A percentile compares a stretch with the other conserved stretches of the same genome.
These are phyloP conservation scores for Protonibea diacanthus DNA, from an alignment of 2,797 vertebrate genomes.

Conservation along the genomic window DNA sequence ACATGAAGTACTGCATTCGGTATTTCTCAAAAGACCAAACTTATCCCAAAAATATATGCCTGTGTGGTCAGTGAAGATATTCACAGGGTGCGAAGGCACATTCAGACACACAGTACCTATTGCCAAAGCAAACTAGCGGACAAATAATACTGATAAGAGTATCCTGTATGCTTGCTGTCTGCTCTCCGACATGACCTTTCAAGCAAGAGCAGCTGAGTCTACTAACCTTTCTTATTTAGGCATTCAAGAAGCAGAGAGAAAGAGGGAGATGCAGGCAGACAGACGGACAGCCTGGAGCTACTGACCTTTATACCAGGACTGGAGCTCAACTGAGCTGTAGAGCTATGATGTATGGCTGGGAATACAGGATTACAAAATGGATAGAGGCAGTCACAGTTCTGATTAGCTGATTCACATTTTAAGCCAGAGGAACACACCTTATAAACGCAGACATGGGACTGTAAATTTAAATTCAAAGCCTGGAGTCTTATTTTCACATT, in stretches of 20 bases:
- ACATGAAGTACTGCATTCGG: conserved; percentile 1
- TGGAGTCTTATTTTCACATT: neutral
- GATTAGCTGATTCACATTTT: conserved; percentile 65
- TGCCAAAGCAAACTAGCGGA: conserved; percentile 63
- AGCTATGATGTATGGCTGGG: conserved; percentile 69
- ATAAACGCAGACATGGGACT: conserved; percentile 48
- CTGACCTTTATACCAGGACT: conserved; percentile 79
- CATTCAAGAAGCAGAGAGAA: conserved; percentile 75
- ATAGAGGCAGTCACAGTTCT: conserved; percentile 50
- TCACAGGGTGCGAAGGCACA: conserved; percentile 7
- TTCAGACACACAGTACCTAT: conserved; percentile 42
- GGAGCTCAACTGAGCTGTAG: conserved; percentile 74
- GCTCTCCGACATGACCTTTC: conserved; percentile 75
- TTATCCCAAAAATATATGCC: conserved; percentile 1
- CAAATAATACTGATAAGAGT: conserved; percentile 68
- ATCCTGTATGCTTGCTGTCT: conserved; percentile 64
- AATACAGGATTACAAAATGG: conserved; percentile 66
- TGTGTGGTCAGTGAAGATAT: conserved; percentile 23
- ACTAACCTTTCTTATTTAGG: conserved; percentile 81
- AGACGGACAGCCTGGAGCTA: conserved; percentile 78
- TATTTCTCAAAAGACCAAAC: conserved; percentile 27
- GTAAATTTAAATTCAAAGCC: conserved; percentile 33
- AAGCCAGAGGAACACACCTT: conserved; percentile 20
- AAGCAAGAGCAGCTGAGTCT: conserved; percentile 71
- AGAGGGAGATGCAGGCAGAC: conserved; percentile 71